phyloP scores from a whole-genome alignment of 2,888 invertebrate species.

The Erebia epiphron region DNA sequence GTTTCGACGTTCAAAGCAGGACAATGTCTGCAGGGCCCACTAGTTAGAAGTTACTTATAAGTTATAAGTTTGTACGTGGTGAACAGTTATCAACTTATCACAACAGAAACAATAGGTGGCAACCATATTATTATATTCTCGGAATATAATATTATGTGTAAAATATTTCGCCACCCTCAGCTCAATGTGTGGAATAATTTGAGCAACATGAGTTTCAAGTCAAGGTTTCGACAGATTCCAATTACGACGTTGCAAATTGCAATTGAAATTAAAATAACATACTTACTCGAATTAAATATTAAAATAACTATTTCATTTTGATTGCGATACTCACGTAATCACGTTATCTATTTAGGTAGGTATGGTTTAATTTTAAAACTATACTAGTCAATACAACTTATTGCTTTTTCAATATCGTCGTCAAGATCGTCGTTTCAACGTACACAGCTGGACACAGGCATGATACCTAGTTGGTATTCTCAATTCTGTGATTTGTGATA shows the following conservation, averaged over 20 bases:
- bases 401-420: too few relatives aligned
- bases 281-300: too few relatives aligned
- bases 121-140: background rate
- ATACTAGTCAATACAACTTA: too few relatives aligned
- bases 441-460: too few relatives aligned
- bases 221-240: conserved; percentile 4
- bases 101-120: conserved; percentile 5
- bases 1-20: too few relatives aligned
- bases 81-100: background rate
- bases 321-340: conserved; percentile 3
- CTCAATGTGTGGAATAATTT: conserved; percentile 7
- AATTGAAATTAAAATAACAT: conserved; percentile 1
- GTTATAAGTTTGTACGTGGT: background rate
- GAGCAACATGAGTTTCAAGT: conserved; percentile 9
- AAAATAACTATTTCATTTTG: background rate
- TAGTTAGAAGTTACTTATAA: too few relatives aligned
- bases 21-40: too few relatives aligned
- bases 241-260: conserved; percentile 1
- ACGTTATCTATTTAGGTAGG: background rate
- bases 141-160: conserved; percentile 1
- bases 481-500: too few relatives aligned
- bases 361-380: background rate
- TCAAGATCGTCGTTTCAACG: too few relatives aligned
- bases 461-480: too few relatives aligned
- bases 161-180: conserved; percentile 4